A percentile compares a stretch with the other conserved stretches of the same genome.
Conservation (phyloP, 2,797 vertebrate genomes). For the Odontamblyopus lacepedii region DNA sequence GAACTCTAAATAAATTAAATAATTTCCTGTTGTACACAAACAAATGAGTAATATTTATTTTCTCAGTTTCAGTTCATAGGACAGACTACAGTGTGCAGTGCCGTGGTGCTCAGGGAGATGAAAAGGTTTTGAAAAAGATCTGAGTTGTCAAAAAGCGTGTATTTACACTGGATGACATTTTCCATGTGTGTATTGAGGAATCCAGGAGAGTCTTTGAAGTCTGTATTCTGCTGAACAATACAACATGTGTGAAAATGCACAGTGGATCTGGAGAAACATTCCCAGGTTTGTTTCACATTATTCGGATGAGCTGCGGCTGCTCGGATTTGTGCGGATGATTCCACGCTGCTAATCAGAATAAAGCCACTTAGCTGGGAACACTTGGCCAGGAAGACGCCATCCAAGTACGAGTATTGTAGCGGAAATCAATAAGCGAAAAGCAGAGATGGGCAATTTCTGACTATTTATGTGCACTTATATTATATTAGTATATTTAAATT, state of each 20-base stretch:
- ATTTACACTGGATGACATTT: not conserved
- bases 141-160: not conserved
- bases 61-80: too few relatives aligned
- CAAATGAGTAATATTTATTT: not conserved
- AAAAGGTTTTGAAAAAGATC: not conserved
- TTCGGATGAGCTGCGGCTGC: not conserved
- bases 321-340: not conserved
- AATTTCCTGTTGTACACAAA: not conserved
- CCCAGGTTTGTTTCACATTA: not conserved
- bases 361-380: too few relatives aligned
- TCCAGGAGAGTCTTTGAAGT: not conserved
- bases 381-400: too few relatives aligned
- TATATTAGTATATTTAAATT: too few relatives aligned
- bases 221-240: not conserved
- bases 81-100: too few relatives aligned
- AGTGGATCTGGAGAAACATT: not conserved
- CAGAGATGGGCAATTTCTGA: too few relatives aligned
- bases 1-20: conserved; percentile 1
- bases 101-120: not conserved
- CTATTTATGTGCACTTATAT: too few relatives aligned
- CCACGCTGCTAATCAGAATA: not conserved
- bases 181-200: not conserved
- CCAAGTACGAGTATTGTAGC: too few relatives aligned
- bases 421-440: too few relatives aligned
- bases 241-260: not conserved